Evolutionary conservation across 2,797 vertebrate genomes (phyloP).

Genomic region (Oryzias dopingdopingensis): DNA sequence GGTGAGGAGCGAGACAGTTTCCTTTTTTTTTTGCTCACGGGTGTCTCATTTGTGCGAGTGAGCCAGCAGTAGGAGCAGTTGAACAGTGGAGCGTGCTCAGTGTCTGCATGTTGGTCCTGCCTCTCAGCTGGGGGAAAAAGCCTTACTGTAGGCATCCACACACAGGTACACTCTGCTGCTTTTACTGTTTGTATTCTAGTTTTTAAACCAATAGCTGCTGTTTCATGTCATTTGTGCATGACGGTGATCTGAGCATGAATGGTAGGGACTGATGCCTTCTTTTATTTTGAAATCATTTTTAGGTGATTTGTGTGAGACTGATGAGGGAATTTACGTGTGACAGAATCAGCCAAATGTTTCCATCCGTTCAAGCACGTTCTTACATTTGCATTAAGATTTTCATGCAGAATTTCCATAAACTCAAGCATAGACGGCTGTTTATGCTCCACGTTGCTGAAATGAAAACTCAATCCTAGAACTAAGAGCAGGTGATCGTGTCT

Average conservation of each 20-base stretch:
- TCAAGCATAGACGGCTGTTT: slow-evolving; percentile 37
- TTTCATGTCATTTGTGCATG: slow-evolving; percentile 14
- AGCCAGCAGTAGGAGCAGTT: slow-evolving; percentile 58
- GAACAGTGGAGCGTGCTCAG: slow-evolving; percentile 59
- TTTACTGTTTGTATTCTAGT: slow-evolving; percentile 14
- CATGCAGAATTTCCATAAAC: slow-evolving; percentile 62
- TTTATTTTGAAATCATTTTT: slow-evolving; percentile 17
- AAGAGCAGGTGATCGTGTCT: slow-evolving; percentile 32
- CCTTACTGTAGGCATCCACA: slow-evolving; percentile 76
- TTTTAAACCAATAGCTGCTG: slow-evolving; percentile 3
- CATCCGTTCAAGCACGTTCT: slow-evolving; percentile 39
- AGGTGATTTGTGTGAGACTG: slow-evolving; percentile 19
- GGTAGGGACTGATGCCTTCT: neutral
- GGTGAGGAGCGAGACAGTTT: slow-evolving; percentile 31
- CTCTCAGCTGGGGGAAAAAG: slow-evolving; percentile 73
- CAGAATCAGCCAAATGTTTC: slow-evolving; percentile 33
- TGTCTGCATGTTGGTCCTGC: slow-evolving; percentile 74
- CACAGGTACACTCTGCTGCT: slow-evolving; percentile 14
- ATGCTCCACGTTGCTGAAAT: neutral
- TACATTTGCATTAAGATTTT: slow-evolving; percentile 66
- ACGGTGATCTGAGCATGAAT: slow-evolving; percentile 2
- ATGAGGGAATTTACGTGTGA: slow-evolving; percentile 24
- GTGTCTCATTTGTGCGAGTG: slow-evolving; percentile 46
- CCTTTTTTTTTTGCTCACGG: slow-evolving; percentile 19
- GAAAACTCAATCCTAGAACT: slow-evolving; percentile 4